Evolutionary conservation across 2,797 vertebrate genomes (phyloP).

Genomic region (Squalus acanthias): DNA sequence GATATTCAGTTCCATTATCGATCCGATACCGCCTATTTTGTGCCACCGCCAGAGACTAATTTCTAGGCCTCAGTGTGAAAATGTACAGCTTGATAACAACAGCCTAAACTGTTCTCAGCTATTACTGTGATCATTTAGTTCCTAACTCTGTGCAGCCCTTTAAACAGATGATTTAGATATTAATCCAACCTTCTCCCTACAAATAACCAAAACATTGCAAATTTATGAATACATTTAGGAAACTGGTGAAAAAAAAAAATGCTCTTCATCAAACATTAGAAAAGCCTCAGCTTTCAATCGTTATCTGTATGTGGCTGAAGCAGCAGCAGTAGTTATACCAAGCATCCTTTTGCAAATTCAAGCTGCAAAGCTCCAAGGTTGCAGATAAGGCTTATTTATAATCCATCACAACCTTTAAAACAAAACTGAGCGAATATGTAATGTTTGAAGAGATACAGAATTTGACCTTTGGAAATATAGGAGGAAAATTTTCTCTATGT

Average conservation of each 20-base stretch:
- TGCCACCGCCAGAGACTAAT: too few relatives aligned
- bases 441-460: background rate
- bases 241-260: background rate
- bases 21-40: too few relatives aligned
- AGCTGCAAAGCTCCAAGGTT: background rate
- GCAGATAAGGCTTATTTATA: background rate
- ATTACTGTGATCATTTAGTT: background rate
- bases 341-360: background rate
- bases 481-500: background rate
- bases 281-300: background rate
- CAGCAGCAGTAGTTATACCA: background rate
- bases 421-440: background rate
- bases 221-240: background rate
- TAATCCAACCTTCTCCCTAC: background rate
- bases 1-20: too few relatives aligned
- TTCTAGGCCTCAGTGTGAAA: background rate
- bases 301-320: background rate
- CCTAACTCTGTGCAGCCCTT: background rate
- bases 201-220: background rate
- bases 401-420: background rate
- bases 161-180: background rate
- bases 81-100: background rate
- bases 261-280: background rate
- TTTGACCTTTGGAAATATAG: background rate
- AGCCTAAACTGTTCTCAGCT: too few relatives aligned